Percentiles rank a stretch among this genome's conserved stretches.
These are phyloP conservation scores for Hephaestus fuliginosus DNA, from an alignment of 2,797 vertebrate species.

Conservation along the genomic window DNA sequence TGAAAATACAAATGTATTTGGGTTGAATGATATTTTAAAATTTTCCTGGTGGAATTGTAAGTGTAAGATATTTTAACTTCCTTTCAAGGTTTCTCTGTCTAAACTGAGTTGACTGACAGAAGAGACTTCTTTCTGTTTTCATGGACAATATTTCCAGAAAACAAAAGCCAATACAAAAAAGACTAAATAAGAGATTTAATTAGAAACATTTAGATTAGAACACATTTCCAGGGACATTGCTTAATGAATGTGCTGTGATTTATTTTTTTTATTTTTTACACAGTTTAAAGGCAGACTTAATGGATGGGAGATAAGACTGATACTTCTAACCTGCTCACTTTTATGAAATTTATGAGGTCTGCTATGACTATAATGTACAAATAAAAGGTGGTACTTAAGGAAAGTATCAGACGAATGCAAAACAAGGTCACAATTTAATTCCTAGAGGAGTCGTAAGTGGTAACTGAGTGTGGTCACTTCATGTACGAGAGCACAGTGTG, in stretches of 20 bases:
- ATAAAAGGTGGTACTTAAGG: background rate
- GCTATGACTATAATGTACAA: background rate
- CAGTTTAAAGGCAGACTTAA: background rate
- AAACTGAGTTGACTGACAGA: background rate
- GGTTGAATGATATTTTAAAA: too few species aligned
- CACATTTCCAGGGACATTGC: background rate
- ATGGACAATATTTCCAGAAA: background rate
- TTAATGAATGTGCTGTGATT: background rate
- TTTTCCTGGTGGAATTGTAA: too few species aligned
- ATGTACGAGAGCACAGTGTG: too few species aligned
- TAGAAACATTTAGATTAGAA: background rate
- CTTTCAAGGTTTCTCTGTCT: constrained; percentile 6
- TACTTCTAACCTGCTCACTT: background rate
- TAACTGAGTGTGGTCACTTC: too few species aligned
- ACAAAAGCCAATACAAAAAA: background rate
- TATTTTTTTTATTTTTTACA: too few species aligned
- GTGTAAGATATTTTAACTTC: too few species aligned
- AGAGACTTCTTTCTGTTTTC: background rate
- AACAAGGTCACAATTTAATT: too few species aligned
- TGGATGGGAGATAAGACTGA: background rate
- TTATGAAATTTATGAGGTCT: background rate
- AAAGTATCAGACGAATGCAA: too few species aligned
- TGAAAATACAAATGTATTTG: background rate
- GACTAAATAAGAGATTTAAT: background rate
- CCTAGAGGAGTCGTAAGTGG: too few species aligned